phyloP scores from a whole-genome alignment of 2,113 vertebrate species.

The Eclectus roratus region DNA sequence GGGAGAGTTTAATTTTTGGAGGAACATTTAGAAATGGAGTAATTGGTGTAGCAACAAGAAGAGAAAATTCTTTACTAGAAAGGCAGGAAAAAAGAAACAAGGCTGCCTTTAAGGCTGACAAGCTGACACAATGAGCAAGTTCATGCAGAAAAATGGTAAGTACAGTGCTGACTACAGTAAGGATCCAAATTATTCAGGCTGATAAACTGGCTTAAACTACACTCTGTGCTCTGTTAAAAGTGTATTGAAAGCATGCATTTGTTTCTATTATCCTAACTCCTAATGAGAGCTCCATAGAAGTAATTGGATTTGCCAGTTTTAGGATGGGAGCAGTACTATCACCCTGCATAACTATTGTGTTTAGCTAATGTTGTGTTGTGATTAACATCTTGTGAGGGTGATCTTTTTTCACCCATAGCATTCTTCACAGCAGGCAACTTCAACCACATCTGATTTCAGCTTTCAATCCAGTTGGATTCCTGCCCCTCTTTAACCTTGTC shows the following conservation, averaged over 20 bases:
- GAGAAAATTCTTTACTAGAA: neutral
- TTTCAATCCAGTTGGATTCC: neutral
- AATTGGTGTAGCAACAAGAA: neutral
- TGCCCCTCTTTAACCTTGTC: neutral
- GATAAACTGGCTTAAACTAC: neutral
- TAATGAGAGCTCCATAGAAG: neutral
- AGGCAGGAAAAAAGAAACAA: neutral
- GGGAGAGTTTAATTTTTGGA: neutral
- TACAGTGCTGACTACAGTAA: neutral
- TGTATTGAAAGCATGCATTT: neutral
- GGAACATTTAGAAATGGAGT: neutral
- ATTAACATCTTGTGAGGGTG: neutral
- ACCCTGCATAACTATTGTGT: neutral
- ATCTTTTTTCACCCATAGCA: neutral
- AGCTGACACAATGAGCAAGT: neutral
- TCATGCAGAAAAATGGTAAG: neutral
- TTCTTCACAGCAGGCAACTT: neutral
- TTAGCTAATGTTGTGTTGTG: neutral
- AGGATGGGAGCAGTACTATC: neutral
- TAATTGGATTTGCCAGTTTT: neutral
- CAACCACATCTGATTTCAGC: neutral
- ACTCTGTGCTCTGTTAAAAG: neutral
- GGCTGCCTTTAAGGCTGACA: neutral
- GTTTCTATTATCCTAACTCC: neutral
- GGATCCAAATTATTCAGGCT: neutral